Conservation (phyloP, 2,113 vertebrate genomes). For the Blennius ocellaris region DNA sequence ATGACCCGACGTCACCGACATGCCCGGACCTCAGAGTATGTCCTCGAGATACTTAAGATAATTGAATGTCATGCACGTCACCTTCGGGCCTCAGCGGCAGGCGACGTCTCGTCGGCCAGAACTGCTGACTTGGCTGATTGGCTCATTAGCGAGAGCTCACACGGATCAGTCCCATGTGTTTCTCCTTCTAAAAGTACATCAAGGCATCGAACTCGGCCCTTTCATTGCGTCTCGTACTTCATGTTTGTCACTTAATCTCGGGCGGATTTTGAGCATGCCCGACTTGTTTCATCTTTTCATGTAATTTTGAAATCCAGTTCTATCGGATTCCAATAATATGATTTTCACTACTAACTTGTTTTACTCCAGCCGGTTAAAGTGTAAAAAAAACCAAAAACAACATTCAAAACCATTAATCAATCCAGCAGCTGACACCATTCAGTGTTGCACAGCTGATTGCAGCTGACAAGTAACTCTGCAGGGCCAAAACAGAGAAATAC, state of each 20-base stretch:
- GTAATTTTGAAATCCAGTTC: no score
- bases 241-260: not conserved
- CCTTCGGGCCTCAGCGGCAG: slow-evolving; percentile 37
- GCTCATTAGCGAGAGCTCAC: slow-evolving; percentile 28
- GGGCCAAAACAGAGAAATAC: no score
- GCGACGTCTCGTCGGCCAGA: slow-evolving; percentile 19
- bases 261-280: not conserved
- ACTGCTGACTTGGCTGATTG: slow-evolving; percentile 42
- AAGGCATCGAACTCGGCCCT: not conserved
- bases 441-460: no score
- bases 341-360: no score
- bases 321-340: no score
- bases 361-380: no score
- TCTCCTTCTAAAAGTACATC: slow-evolving; percentile 1
- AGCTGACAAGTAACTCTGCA: no score
- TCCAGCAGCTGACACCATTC: no score
- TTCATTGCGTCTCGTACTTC: not conserved
- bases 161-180: slow-evolving; percentile 34
- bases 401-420: no score
- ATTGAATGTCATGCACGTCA: slow-evolving; percentile 21
- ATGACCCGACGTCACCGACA: slow-evolving; percentile 3
- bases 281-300: no score
- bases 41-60: slow-evolving; percentile 15
- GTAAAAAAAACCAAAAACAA: no score
- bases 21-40: slow-evolving; percentile 22